phyloP scores from a whole-genome alignment of 2,888 invertebrate species.

The Brachyptera risi region DNA sequence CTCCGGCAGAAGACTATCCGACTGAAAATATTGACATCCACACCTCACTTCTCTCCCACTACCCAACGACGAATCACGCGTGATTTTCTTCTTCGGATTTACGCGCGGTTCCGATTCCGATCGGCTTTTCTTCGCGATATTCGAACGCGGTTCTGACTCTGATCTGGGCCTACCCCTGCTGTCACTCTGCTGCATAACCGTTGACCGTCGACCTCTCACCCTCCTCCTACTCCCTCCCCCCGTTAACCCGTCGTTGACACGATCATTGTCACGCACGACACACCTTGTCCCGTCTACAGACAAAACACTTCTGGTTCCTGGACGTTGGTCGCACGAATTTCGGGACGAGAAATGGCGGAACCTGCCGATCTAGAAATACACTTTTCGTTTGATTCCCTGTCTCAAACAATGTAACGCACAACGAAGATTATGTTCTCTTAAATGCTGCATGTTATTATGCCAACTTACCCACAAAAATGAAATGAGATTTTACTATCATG shows the following conservation, averaged over 20 bases:
- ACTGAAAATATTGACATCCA: slow-evolving; percentile 80
- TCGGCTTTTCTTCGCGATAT: background rate
- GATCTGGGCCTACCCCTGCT: slow-evolving; percentile 4
- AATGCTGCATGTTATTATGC: no score
- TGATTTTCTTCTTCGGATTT: slow-evolving; percentile 37
- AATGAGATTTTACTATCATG: no score
- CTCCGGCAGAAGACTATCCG: slow-evolving; percentile 74
- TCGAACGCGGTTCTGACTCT: background rate
- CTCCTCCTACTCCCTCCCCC: slow-evolving; percentile 17
- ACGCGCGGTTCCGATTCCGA: background rate
- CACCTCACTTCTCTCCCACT: slow-evolving; percentile 71
- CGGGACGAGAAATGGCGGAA: background rate
- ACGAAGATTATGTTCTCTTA: no score
- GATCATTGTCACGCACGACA: background rate
- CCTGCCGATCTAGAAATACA: slow-evolving; percentile 7
- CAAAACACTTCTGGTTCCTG: background rate
- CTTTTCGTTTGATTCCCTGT: no score
- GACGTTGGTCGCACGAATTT: background rate
- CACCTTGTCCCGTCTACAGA: background rate
- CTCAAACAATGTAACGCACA: no score
- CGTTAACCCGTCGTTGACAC: background rate
- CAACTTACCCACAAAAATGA: no score
- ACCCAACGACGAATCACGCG: slow-evolving; percentile 57
- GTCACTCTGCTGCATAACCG: slow-evolving; percentile 22
- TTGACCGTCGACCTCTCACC: slow-evolving; percentile 33